A percentile compares a stretch with the other conserved stretches of the same genome.
Evolutionary conservation across 2,888 invertebrate species (phyloP).

Genomic region (Callosobruchus maculatus): DNA sequence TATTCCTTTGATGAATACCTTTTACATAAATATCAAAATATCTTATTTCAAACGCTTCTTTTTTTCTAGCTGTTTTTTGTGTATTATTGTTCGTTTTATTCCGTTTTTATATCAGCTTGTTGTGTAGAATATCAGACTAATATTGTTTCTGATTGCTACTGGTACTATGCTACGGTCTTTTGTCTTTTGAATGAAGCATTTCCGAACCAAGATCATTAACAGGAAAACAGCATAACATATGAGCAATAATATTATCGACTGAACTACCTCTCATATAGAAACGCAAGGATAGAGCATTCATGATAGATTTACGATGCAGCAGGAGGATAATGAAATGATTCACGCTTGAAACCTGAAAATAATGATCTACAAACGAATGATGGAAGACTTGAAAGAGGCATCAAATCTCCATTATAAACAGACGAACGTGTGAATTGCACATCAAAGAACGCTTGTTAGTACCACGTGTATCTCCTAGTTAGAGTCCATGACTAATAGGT

Average conservation of each 20-base stretch:
- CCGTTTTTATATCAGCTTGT: no score
- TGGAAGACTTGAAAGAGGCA: background rate
- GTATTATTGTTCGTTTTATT: no score
- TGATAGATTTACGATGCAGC: background rate
- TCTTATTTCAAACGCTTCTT: no score
- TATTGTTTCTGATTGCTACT: no score
- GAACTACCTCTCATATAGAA: background rate
- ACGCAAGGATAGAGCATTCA: background rate
- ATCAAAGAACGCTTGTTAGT: constrained; percentile 5
- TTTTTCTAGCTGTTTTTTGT: no score
- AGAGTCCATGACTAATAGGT: constrained; percentile 17
- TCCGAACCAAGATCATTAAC: no score
- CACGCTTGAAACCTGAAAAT: background rate
- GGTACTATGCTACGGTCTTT: no score
- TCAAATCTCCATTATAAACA: constrained; percentile 1
- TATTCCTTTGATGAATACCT: no score
- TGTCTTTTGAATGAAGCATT: no score
- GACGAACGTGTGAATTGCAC: constrained; percentile 8
- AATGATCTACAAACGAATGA: background rate
- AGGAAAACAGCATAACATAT: no score
- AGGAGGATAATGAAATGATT: background rate
- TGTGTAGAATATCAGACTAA: no score
- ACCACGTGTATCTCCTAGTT: constrained; percentile 7
- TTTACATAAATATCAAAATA: no score
- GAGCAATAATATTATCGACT: background rate